Evolutionary conservation across 2,797 vertebrate genomes (phyloP).

Genomic region (Scleropages formosus): DNA sequence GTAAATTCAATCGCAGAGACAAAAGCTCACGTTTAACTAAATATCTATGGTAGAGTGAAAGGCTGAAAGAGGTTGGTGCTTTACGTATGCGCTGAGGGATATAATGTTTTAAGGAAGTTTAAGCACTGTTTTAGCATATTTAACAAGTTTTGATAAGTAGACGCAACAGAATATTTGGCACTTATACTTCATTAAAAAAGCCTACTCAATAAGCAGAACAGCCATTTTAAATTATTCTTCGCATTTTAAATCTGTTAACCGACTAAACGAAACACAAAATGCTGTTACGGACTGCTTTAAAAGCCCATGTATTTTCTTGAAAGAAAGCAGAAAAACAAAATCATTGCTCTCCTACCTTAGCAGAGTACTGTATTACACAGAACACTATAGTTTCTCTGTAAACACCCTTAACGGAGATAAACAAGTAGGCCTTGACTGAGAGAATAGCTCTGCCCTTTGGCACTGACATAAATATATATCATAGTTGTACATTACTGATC

Average conservation of each 20-base stretch:
- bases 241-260: slow-evolving; percentile 31
- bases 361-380: slow-evolving; percentile 35
- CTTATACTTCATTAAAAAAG: slow-evolving; percentile 57
- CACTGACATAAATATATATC: slow-evolving; percentile 64
- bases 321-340: slow-evolving; percentile 31
- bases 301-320: slow-evolving; percentile 34
- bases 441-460: slow-evolving; percentile 62
- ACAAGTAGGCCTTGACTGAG: slow-evolving; percentile 44
- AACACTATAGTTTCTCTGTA: slow-evolving; percentile 46
- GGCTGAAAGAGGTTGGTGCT: slow-evolving; percentile 44
- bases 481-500: slow-evolving; percentile 39
- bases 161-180: slow-evolving; percentile 61
- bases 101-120: slow-evolving; percentile 33
- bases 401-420: slow-evolving; percentile 44
- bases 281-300: slow-evolving; percentile 38
- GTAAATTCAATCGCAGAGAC: slow-evolving; percentile 31
- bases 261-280: slow-evolving; percentile 32
- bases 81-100: slow-evolving; percentile 42
- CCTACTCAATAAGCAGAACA: slow-evolving; percentile 45
- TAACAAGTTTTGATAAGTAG: slow-evolving; percentile 50
- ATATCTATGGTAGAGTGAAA: slow-evolving; percentile 34
- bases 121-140: slow-evolving; percentile 41
- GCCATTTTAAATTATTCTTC: slow-evolving; percentile 18
- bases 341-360: slow-evolving; percentile 13
- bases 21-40: slow-evolving; percentile 32